Conservation (phyloP, 2,797 vertebrate species). For the Urophycis tenuis region DNA sequence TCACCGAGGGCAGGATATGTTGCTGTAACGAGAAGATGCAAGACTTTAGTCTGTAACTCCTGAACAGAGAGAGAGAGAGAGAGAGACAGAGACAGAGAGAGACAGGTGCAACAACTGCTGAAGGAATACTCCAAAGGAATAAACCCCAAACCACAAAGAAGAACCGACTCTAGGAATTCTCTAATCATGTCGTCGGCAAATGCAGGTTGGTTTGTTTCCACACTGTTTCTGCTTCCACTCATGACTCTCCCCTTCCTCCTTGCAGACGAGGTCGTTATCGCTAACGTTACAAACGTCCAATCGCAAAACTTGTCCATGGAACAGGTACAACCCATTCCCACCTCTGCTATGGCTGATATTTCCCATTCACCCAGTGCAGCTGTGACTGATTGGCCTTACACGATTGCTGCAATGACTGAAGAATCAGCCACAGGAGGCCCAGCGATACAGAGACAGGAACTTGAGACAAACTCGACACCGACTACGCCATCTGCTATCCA, state of each 20-base stretch:
- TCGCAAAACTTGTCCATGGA: not conserved
- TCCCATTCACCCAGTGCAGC: no score
- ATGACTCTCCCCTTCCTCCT: constrained; percentile 19
- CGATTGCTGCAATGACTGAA: not conserved
- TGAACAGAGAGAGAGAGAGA: not conserved
- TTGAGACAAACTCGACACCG: not conserved
- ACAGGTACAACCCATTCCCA: not conserved
- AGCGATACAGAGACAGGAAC: not conserved
- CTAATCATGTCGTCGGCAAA: not conserved
- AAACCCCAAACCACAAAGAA: not conserved
- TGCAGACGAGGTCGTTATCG: constrained; percentile 1
- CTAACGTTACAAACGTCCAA: not conserved
- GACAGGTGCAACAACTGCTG: not conserved
- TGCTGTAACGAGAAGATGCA: not conserved
- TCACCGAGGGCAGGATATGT: not conserved
- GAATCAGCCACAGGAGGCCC: not conserved
- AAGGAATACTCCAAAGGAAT: not conserved
- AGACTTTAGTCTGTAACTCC: not conserved
- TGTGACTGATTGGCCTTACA: not conserved
- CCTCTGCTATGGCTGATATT: no score
- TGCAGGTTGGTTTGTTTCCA: not conserved
- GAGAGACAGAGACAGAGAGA: not conserved
- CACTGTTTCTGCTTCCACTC: constrained; percentile 24
- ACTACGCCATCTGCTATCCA: not conserved
- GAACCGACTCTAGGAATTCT: not conserved